Conservation (phyloP, 2,113 vertebrate genomes). For the Synchiropus splendidus region DNA sequence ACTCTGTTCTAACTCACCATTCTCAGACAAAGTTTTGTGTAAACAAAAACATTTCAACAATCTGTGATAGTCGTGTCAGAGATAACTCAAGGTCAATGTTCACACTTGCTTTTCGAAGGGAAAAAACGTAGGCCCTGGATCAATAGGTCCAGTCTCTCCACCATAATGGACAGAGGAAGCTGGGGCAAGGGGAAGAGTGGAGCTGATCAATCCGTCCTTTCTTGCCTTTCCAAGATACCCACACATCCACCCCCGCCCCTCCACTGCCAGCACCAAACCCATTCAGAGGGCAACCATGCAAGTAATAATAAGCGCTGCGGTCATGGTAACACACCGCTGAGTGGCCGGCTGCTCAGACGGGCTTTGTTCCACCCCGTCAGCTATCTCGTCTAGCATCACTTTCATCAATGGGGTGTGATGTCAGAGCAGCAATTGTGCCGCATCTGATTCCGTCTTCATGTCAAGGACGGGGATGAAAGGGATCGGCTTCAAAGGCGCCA, state of each 20-base stretch:
- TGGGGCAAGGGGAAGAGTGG: constrained; percentile 51
- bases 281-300: constrained; percentile 39
- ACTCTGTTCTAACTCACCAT: too few relatives aligned
- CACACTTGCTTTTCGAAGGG: constrained; percentile 32
- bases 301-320: constrained; percentile 46
- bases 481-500: constrained; percentile 31
- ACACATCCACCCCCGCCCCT: constrained; percentile 20
- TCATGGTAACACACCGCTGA: constrained; percentile 43
- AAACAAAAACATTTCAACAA: constrained; percentile 7
- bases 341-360: constrained; percentile 53
- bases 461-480: constrained; percentile 31
- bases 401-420: constrained; percentile 56
- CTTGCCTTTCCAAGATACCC: constrained; percentile 63
- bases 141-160: constrained; percentile 63
- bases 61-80: constrained; percentile 25
- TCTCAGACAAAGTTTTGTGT: too few relatives aligned
- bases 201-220: constrained; percentile 67
- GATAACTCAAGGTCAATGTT: constrained; percentile 18
- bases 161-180: constrained; percentile 68
- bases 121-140: constrained; percentile 45
- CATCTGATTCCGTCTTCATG: constrained; percentile 44
- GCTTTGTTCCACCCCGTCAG: constrained; percentile 58
- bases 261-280: constrained; percentile 47
- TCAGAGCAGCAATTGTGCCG: constrained; percentile 49
- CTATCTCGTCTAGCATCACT: constrained; percentile 55